Evolutionary conservation across 2,888 invertebrate species (phyloP).

Genomic region (Eucera pruinosa): DNA sequence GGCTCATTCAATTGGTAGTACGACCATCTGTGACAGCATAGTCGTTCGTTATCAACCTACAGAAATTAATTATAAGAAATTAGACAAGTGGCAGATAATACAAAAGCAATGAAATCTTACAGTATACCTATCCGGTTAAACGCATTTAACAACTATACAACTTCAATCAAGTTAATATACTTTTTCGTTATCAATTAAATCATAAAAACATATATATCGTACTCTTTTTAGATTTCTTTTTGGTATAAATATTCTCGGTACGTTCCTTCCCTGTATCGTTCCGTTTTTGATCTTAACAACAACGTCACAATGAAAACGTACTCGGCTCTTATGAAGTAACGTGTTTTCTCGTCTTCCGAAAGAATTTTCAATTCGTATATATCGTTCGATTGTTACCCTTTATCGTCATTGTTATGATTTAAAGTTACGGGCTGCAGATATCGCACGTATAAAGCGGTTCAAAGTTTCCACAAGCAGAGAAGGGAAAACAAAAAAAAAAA

Average conservation of each 20-base stretch:
- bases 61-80: slow-evolving; percentile 68
- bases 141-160: no score
- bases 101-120: slow-evolving; percentile 31
- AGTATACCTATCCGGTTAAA: slow-evolving; percentile 52
- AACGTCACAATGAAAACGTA: slow-evolving; percentile 25
- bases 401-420: slow-evolving; percentile 25
- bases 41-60: slow-evolving; percentile 73
- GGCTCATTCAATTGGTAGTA: slow-evolving; percentile 50
- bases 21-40: slow-evolving; percentile 58
- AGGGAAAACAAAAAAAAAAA: not conserved
- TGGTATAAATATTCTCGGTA: slow-evolving; percentile 24
- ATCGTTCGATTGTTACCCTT: slow-evolving; percentile 39
- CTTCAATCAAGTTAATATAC: slow-evolving; percentile 23
- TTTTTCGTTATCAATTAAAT: slow-evolving; percentile 27
- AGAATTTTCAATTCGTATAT: slow-evolving; percentile 38
- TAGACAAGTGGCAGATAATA: slow-evolving; percentile 29
- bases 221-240: slow-evolving; percentile 25
- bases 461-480: slow-evolving; percentile 9
- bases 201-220: slow-evolving; percentile 28
- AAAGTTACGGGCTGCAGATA: slow-evolving; percentile 59
- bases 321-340: slow-evolving; percentile 22
- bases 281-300: slow-evolving; percentile 31
- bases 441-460: slow-evolving; percentile 65
- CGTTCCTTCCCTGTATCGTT: slow-evolving; percentile 38
- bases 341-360: slow-evolving; percentile 29